phyloP scores from a whole-genome alignment of 2,888 invertebrate genomes.

The Mythimna albipuncta region DNA sequence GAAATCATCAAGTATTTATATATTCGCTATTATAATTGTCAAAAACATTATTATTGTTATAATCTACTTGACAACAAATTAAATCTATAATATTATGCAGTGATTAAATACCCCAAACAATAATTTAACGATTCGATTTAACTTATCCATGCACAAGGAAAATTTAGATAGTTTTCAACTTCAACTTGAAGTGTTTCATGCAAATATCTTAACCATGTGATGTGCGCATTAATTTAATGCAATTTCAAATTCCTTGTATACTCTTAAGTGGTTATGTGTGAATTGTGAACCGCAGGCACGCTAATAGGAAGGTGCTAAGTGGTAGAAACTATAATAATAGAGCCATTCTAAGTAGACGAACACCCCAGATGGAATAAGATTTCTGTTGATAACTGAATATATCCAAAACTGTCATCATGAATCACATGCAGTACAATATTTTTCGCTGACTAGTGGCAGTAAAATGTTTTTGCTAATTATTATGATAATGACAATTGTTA shows the following conservation, averaged over 20 bases:
- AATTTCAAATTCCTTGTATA: conserved; percentile 47
- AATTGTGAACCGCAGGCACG: conserved; percentile 55
- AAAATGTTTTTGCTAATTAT: conserved; percentile 5
- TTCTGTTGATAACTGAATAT: background rate
- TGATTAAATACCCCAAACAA: conserved; percentile 20
- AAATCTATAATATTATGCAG: conserved; percentile 46
- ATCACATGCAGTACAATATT: background rate
- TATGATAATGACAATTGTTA: conserved; percentile 20
- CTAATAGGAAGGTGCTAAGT: conserved; percentile 69
- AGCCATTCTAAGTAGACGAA: conserved; percentile 13
- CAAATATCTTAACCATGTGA: conserved; percentile 25
- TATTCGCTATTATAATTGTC: conserved; percentile 10
- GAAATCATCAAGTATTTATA: conserved; percentile 6
- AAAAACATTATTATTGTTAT: conserved; percentile 12
- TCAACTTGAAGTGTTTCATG: conserved; percentile 22
- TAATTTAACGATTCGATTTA: conserved; percentile 13
- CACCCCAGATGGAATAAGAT: background rate
- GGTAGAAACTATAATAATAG: conserved; percentile 59
- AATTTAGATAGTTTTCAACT: conserved; percentile 19
- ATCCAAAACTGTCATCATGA: background rate
- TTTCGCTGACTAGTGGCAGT: background rate
- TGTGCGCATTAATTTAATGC: conserved; percentile 40
- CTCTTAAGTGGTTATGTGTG: conserved; percentile 48
- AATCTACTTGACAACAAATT: conserved; percentile 18
- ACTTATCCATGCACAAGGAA: conserved; percentile 2